Percentiles rank a stretch among this genome's conserved stretches.
Conservation (phyloP, 2,888 invertebrate species). For the Drosophila anceps region DNA sequence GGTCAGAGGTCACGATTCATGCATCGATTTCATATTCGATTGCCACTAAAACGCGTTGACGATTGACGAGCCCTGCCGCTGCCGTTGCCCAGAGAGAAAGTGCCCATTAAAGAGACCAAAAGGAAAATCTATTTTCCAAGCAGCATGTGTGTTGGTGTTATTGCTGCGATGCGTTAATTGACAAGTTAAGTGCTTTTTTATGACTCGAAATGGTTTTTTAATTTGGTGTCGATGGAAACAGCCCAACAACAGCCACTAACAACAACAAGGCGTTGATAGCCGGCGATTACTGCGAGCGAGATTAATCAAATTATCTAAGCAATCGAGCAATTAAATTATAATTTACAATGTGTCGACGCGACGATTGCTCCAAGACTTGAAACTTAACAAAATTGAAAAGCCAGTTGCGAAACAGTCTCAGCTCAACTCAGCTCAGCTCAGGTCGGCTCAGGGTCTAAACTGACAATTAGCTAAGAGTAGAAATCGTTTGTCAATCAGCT, state of each 20-base stretch:
- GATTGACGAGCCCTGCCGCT: conserved; percentile 57
- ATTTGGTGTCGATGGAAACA: conserved; percentile 78
- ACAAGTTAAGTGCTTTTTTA: conserved; percentile 82
- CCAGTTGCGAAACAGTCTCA: neutral
- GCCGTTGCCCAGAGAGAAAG: conserved; percentile 37
- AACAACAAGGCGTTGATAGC: conserved; percentile 66
- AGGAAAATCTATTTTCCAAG: conserved; percentile 44
- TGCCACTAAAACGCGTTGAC: conserved; percentile 65
- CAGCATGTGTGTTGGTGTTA: conserved; percentile 15
- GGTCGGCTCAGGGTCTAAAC: neutral
- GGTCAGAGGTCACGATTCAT: conserved; percentile 61
- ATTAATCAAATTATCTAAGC: conserved; percentile 64
- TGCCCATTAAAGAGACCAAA: conserved; percentile 45
- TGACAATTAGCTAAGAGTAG: conserved; percentile 26
- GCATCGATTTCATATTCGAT: conserved; percentile 18
- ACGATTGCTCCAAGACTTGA: conserved; percentile 16
- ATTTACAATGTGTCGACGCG: conserved; percentile 65
- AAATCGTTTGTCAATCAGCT: conserved; percentile 27
- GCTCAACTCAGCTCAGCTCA: conserved; percentile 2
- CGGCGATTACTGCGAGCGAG: conserved; percentile 40
- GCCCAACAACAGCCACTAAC: conserved; percentile 7
- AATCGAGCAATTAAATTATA: conserved; percentile 67
- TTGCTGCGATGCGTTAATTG: conserved; percentile 71
- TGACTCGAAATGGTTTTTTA: conserved; percentile 81
- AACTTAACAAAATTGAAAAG: conserved; percentile 12